Percentiles rank a stretch among this genome's conserved stretches.
phyloP scores from a whole-genome alignment of 2,113 vertebrate genomes.

The Cyprinodon tularosa region DNA sequence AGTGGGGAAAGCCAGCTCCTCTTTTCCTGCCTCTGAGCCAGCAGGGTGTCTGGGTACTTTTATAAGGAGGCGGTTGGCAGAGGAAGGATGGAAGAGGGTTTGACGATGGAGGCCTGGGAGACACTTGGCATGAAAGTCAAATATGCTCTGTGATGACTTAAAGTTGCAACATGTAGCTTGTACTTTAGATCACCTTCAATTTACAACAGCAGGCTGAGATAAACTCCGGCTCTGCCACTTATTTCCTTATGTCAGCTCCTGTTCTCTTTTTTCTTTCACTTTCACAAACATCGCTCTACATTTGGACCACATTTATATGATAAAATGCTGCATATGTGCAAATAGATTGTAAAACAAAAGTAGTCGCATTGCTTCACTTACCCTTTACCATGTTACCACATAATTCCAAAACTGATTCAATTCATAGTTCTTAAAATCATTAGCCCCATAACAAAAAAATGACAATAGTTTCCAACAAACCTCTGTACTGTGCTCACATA shows the following conservation, averaged over 20 bases:
- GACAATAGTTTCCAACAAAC: too few species aligned
- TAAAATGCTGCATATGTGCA: not conserved
- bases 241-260: not conserved
- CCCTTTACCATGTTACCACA: too few species aligned
- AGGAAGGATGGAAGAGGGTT: not conserved
- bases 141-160: slow-evolving; percentile 15
- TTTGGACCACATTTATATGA: not conserved
- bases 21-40: slow-evolving; percentile 47
- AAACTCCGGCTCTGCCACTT: not conserved
- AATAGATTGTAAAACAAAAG: not conserved
- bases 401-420: too few species aligned
- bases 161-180: slow-evolving; percentile 14
- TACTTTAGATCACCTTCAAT: not conserved
- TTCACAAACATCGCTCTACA: not conserved
- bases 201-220: not conserved
- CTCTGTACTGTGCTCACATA: too few species aligned
- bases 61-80: slow-evolving; percentile 24
- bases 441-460: too few species aligned
- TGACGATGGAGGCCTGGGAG: slow-evolving; percentile 23
- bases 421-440: too few species aligned
- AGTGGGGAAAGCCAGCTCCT: slow-evolving; percentile 55
- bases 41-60: slow-evolving; percentile 43
- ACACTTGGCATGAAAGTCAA: slow-evolving; percentile 31
- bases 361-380: not conserved
- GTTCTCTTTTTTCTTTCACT: not conserved